Conservation (phyloP, 2,888 invertebrate genomes). For the Barypeithes pellucidus region DNA sequence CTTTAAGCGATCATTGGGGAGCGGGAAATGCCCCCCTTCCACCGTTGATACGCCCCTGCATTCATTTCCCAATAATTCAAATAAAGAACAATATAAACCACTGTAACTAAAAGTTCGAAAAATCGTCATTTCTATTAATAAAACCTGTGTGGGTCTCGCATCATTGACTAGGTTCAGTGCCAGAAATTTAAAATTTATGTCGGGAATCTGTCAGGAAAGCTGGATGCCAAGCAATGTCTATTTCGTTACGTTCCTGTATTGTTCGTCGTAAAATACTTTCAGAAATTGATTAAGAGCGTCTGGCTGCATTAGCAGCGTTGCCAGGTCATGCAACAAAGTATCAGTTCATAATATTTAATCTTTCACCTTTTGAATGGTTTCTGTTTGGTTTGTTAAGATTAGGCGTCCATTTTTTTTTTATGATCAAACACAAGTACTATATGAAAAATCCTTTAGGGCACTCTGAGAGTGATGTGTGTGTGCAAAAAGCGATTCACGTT, state of each 20-base stretch:
- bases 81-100: not conserved
- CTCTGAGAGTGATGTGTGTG: no score
- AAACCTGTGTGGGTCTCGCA: slow-evolving; percentile 1
- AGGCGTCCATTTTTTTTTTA: no score
- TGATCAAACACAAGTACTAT: no score
- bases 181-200: slow-evolving; percentile 33
- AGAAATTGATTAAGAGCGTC: slow-evolving; percentile 1
- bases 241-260: slow-evolving; percentile 24
- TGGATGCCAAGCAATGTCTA: slow-evolving; percentile 21
- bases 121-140: slow-evolving; percentile 24
- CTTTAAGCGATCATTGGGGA: no score
- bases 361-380: no score
- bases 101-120: not conserved
- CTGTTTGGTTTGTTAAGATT: no score
- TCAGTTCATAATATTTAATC: no score
- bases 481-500: no score
- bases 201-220: slow-evolving; percentile 27
- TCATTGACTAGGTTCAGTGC: slow-evolving; percentile 33
- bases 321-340: no score
- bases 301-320: not conserved
- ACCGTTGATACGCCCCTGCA: no score
- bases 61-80: not conserved
- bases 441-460: no score
- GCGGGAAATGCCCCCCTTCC: no score
- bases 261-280: slow-evolving; percentile 1